A percentile compares a stretch with the other conserved stretches of the same genome.
These are phyloP conservation scores for Zosterops japonicus DNA, from an alignment of 2,113 vertebrate species.

Conservation along the genomic window DNA sequence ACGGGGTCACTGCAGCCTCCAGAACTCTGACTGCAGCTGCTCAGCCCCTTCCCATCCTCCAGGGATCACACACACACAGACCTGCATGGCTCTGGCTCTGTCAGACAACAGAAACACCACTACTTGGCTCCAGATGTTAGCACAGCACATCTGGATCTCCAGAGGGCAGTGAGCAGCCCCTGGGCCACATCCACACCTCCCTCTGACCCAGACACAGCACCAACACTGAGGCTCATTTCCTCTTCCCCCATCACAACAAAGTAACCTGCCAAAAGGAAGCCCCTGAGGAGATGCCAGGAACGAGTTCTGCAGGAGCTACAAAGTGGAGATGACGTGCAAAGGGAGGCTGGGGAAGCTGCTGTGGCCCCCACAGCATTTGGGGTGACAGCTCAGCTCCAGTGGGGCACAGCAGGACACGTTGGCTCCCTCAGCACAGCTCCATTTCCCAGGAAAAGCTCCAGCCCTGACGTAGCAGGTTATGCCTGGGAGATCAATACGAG, in stretches of 20 bases:
- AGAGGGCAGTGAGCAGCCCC: neutral
- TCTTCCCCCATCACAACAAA: neutral
- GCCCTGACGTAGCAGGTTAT: neutral
- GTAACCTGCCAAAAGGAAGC: neutral
- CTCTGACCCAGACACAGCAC: neutral
- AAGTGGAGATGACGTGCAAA: neutral
- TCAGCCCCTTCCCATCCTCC: neutral
- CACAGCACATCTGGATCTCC: neutral
- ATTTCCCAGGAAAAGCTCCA: neutral
- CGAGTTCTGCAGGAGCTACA: neutral
- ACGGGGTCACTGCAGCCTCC: neutral
- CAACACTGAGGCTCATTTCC: neutral
- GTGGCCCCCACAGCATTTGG: neutral
- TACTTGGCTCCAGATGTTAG: neutral
- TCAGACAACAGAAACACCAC: neutral
- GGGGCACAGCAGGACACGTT: rapidly evolving
- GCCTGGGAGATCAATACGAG: neutral
- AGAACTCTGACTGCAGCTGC: neutral
- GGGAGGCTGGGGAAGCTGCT: neutral
- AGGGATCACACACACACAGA: neutral
- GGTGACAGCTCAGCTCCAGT: neutral
- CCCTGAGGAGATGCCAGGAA: neutral
- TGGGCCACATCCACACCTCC: rapidly evolving
- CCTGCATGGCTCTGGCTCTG: rapidly evolving
- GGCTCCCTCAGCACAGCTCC: neutral